Base-by-base conservation (phyloP, 2,797 vertebrate species). In the Sebastes oblongus region DNA sequence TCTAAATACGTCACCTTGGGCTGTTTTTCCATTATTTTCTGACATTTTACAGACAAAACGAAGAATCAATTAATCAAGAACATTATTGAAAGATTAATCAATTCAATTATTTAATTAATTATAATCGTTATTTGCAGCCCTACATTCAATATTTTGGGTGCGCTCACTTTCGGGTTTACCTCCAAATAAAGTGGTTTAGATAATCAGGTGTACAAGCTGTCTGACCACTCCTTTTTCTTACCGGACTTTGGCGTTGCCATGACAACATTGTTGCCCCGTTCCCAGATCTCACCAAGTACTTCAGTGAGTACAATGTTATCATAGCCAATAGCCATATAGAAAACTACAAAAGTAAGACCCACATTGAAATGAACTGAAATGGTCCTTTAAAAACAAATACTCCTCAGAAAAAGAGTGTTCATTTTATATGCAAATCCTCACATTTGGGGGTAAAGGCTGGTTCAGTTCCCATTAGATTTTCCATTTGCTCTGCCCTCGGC, bases 401-500 rank as follows among this genome's bases (percentile, higher is more conserved):
- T 30, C 24, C 12, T 56, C 9, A 65, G 59, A 52, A 54, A 42
- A 4, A 16, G 4, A 64, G 11, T 9, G 5, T 59, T 72, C 3
- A 46, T 62, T 58, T 64, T 59, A 8, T 42, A 59, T 73, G 58
- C 69, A 78, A 86, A 81, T 75, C 50, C 42, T 80, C 39, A 77
- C 58, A 66, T 80, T 82, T 62, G 22, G 6, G 32, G 10, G 8
- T 62, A 24, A 66, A 66, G 12, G 32, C 58, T 64, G 77, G 46
- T 80, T 29, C 69, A 65, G 70, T 66, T 86, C 50, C 76, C 81
- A 72, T 86, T 84, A 69, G 75, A 27, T 88, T 88, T 87, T 71
- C 66, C 76, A 65, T 76, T 84, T 66, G 58, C 66, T 80, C 69
- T 81, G 56, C 69, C 74, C 72, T 86, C 50, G 66, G 65, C 85